Evolutionary conservation across 2,888 invertebrate species (phyloP).

Genomic region (Villa cingulata): DNA sequence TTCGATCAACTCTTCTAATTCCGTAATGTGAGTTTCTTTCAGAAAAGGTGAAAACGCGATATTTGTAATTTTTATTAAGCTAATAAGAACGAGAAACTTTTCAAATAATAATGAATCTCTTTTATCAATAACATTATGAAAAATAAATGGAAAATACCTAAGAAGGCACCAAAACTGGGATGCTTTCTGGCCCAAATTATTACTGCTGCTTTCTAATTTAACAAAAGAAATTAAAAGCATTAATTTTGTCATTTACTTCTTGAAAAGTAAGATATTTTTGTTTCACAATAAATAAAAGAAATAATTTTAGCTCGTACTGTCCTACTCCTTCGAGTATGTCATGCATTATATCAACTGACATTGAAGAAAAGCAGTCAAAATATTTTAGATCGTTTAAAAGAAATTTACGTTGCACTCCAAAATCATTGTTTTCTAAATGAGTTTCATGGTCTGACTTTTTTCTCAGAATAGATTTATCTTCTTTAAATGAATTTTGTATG

Average conservation of each 20-base stretch:
- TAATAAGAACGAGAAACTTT: background rate
- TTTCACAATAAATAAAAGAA: background rate
- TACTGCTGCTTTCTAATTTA: background rate
- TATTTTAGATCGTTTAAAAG: constrained; percentile 6
- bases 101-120: background rate
- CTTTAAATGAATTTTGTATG: background rate
- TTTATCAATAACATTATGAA: background rate
- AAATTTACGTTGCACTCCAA: background rate
- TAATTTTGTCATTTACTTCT: background rate
- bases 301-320: constrained; percentile 2
- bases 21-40: background rate
- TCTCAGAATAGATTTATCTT: background rate
- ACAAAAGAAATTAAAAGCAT: background rate
- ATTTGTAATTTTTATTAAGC: background rate
- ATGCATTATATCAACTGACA: constrained; percentile 9
- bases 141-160: background rate
- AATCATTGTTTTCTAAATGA: constrained; percentile 1
- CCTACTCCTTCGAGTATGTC: constrained; percentile 5
- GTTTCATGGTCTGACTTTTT: background rate
- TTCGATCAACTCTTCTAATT: background rate
- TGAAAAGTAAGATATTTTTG: background rate
- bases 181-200: background rate
- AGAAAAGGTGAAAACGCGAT: background rate
- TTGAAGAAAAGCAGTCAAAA: constrained; percentile 2
- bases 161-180: background rate